Conservation (phyloP, 64 coral and sea anemone genomes). For the Pocillopora damicornis region DNA sequence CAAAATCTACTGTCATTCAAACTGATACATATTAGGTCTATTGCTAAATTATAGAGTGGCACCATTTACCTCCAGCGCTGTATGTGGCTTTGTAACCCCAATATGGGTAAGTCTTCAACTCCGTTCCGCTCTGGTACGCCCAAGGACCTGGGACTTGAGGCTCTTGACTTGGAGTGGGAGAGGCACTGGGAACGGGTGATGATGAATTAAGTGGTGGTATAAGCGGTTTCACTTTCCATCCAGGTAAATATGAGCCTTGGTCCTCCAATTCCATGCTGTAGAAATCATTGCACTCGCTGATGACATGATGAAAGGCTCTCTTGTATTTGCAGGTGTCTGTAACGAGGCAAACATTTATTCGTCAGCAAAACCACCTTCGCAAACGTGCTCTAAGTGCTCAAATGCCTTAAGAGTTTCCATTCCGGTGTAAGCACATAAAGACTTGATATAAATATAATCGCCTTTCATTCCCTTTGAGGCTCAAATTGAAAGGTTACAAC, state of each 20-base stretch:
- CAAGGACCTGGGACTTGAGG: conserved; percentile 24
- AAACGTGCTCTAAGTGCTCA: no score
- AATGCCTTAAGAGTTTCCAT: no score
- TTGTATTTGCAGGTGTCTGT: conserved; percentile 57
- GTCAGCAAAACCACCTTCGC: no score
- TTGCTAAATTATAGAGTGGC: no score
- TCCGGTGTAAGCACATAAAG: no score
- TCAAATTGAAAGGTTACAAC: no score
- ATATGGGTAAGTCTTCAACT: conserved; percentile 68
- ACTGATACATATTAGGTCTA: no score
- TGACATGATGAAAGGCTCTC: conserved; percentile 43
- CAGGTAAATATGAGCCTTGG: conserved; percentile 4
- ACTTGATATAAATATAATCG: no score
- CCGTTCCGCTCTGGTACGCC: conserved; percentile 55
- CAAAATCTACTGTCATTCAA: no score
- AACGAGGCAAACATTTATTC: not conserved
- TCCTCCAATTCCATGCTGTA: conserved; percentile 57
- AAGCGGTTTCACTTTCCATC: conserved; percentile 21
- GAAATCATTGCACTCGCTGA: conserved; percentile 59
- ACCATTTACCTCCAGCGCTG: conserved; percentile 57
- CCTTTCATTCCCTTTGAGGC: no score
- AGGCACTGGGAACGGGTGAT: not conserved
- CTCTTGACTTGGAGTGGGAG: not conserved
- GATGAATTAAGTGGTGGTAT: not conserved
- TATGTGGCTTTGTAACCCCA: conserved; percentile 88